Base-by-base conservation (phyloP, 2,888 invertebrate genomes). In the Patella depressa region DNA sequence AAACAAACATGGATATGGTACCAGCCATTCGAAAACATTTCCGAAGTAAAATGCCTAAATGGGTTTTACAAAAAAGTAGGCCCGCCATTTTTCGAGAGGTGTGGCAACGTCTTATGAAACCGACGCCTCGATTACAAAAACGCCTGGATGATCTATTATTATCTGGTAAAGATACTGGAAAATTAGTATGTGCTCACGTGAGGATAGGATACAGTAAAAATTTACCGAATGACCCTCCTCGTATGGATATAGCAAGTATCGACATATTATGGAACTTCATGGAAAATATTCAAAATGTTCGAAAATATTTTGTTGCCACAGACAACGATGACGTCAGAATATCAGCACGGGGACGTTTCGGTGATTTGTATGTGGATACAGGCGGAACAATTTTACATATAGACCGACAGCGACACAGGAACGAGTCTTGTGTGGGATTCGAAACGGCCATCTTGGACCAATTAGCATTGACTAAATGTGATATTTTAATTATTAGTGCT, bases 271-370 rank as follows among this genome's bases (percentile, higher is more conserved):
- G 81, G 83, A 34, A 77, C 5, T 81, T 83, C 69, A 53, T 80
- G 53, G 70, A 76, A 15, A 71, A 76, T 15, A 73, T 76, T 15
- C 54, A 71, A n/a, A 79, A 73, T 15, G 80, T 79, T 7, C 74
- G 75, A 54, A 74, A 80, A 29, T 65, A 80, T 24, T 83, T 82
- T 45, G 71, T 83, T 29, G 81, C 83, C 34, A 78, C 80, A 11
- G 83, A 83, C 73, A 76, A 76, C 2, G 70, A 79, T 24, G 74
- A 80, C 53, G 83, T 82, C 17, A 54, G 80, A 19, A 29, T 57
- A 72, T 54, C 17, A 77, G 74, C 77, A 0, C 59, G 75, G n/a
- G 57, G 70, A 34, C 54, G 74, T 34, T 77, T 73, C 45, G 65
- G 53, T 17, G 29, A 34, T 70, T 69, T 73, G n/a, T 69, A 69